These are phyloP conservation scores for Clarias laeviceps DNA, from an alignment of 2,797 vertebrate genomes.

Conservation along the genomic window DNA sequence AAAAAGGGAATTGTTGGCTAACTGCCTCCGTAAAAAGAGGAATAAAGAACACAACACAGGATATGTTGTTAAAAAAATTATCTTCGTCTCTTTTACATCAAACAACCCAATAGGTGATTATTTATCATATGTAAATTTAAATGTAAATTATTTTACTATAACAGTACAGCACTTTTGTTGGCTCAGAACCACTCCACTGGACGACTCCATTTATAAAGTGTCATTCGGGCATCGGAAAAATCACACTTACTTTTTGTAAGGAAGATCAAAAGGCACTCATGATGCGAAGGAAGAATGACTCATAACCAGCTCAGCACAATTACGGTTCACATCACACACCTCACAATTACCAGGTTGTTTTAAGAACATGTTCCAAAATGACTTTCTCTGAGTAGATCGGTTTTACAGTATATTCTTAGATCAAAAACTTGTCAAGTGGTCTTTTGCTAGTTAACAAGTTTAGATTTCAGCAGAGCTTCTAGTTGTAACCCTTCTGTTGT, in stretches of 20 bases:
- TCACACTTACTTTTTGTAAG: slow-evolving; percentile 14
- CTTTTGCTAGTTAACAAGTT: not conserved
- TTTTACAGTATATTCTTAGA: not conserved
- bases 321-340: not conserved
- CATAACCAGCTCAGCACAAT: slow-evolving; percentile 10
- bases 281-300: slow-evolving; percentile 26
- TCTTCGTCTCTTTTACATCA: not conserved
- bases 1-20: not conserved
- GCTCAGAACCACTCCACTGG: not conserved
- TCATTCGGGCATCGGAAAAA: slow-evolving; percentile 7
- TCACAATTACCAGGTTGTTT: not conserved
- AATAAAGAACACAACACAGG: not conserved
- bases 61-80: not conserved
- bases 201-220: not conserved
- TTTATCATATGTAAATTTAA: not conserved
- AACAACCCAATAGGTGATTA: not conserved
- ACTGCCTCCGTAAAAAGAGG: not conserved
- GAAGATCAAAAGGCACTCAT: not conserved
- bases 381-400: not conserved
- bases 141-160: not conserved
- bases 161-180: not conserved
- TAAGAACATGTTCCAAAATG: not conserved
- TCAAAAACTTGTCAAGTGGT: not conserved
- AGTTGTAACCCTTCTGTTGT: not conserved
- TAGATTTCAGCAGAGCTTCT: not conserved